A percentile compares a stretch with the other conserved stretches of the same genome.
Evolutionary conservation across 1,140 invertebrate genomes (phyloP).

Genomic region (Papilio polytes): DNA sequence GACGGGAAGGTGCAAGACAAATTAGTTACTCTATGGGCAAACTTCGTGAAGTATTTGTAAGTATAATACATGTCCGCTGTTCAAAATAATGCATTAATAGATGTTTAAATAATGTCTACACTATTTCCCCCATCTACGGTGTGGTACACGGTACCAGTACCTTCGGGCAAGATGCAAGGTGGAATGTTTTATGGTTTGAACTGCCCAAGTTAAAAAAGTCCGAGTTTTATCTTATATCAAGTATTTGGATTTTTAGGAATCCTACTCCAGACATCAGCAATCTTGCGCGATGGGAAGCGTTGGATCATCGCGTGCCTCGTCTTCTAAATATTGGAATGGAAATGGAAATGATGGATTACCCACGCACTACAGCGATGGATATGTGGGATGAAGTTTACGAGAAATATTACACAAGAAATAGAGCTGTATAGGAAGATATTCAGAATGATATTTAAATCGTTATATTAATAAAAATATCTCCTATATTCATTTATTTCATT

Average conservation of each 20-base stretch:
- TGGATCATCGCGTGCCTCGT: constrained; percentile 49
- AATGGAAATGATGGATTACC: constrained; percentile 58
- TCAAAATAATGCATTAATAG: background rate
- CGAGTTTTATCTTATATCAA: too few relatives aligned
- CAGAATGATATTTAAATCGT: too few relatives aligned
- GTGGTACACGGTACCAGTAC: too few relatives aligned
- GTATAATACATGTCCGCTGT: constrained; percentile 42
- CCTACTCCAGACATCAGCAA: constrained; percentile 50
- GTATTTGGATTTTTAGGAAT: constrained; percentile 50
- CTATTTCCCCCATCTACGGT: too few relatives aligned
- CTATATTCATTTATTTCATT: background rate
- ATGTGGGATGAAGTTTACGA: constrained; percentile 74
- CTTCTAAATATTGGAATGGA: constrained; percentile 62
- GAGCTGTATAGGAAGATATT: background rate
- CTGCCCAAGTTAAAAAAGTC: background rate
- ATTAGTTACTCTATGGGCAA: constrained; percentile 64
- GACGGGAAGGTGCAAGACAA: constrained; percentile 60
- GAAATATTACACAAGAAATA: constrained; percentile 59
- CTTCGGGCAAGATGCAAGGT: background rate
- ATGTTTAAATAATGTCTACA: too few relatives aligned
- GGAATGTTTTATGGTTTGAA: background rate
- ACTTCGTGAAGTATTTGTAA: constrained; percentile 76
- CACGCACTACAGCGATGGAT: constrained; percentile 43
- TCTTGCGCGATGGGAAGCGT: constrained; percentile 52
- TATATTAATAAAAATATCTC: too few relatives aligned